These are phyloP conservation scores for Lycaena phlaeas DNA, from an alignment of 2,888 invertebrate genomes.

Conservation along the genomic window DNA sequence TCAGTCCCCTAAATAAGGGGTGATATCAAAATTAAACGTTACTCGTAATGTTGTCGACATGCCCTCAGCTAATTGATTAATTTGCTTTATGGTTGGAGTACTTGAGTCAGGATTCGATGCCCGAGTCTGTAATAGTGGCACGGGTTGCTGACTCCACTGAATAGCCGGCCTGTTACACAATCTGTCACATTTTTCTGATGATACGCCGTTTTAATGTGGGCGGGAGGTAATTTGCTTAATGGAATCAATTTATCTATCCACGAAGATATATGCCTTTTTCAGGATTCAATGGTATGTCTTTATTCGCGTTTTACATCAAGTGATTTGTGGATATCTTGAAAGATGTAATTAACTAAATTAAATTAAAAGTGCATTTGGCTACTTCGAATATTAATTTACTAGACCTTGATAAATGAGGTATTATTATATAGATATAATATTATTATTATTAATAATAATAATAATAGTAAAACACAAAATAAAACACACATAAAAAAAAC, in stretches of 20 bases:
- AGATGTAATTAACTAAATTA: too few relatives aligned
- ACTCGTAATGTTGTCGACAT: slow-evolving; percentile 68
- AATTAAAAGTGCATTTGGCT: too few relatives aligned
- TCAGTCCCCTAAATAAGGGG: slow-evolving; percentile 30
- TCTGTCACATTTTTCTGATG: slow-evolving; percentile 62
- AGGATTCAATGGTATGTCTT: too few relatives aligned
- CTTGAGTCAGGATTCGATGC: slow-evolving; percentile 60
- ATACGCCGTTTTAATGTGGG: slow-evolving; percentile 26
- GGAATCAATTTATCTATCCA: slow-evolving; percentile 18
- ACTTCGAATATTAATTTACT: too few relatives aligned
- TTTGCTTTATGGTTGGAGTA: slow-evolving; percentile 69
- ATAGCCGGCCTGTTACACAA: slow-evolving; percentile 60
- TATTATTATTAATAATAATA: too few relatives aligned
- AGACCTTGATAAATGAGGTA: too few relatives aligned
- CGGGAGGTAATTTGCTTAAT: slow-evolving; percentile 33
- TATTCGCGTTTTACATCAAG: too few relatives aligned
- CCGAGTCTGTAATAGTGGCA: slow-evolving; percentile 48
- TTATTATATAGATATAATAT: too few relatives aligned
- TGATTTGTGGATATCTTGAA: too few relatives aligned
- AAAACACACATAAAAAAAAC: too few relatives aligned
- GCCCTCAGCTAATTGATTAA: slow-evolving; percentile 72
- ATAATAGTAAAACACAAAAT: too few relatives aligned
- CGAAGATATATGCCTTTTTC: not conserved
- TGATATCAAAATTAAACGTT: slow-evolving; percentile 65
- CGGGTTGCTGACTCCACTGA: slow-evolving; percentile 50